Percentiles rank a stretch among this genome's conserved stretches.
phyloP scores from a whole-genome alignment of 1,140 invertebrate genomes.

The Drosophila repletoides region DNA sequence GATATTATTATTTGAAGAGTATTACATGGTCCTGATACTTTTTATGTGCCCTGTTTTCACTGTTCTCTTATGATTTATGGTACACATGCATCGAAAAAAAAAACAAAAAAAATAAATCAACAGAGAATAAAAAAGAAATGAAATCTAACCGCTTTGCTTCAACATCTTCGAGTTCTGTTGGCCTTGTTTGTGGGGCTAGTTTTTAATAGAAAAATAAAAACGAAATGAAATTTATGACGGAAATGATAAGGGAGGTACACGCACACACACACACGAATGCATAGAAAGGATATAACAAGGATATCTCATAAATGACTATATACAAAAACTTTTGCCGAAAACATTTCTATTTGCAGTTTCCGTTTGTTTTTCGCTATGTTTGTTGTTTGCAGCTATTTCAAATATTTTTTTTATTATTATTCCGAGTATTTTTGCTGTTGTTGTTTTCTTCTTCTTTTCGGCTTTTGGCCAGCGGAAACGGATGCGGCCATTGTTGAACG shows the following conservation, averaged over 20 bases:
- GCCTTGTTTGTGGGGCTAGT: slow-evolving; percentile 46
- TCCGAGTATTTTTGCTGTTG: slow-evolving; percentile 11
- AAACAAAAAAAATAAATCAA: slow-evolving; percentile 4
- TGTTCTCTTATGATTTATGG: slow-evolving; percentile 70
- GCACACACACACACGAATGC: slow-evolving; percentile 18
- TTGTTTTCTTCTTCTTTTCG: slow-evolving; percentile 15
- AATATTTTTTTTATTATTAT: slow-evolving; percentile 45
- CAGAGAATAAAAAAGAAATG: neutral
- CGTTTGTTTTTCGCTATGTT: slow-evolving; percentile 48
- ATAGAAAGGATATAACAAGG: slow-evolving; percentile 25
- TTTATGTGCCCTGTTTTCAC: slow-evolving; percentile 12
- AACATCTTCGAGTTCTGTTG: neutral
- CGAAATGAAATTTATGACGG: slow-evolving; percentile 80
- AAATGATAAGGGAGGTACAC: slow-evolving; percentile 68
- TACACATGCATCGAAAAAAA: slow-evolving; percentile 28
- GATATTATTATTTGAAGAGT: neutral
- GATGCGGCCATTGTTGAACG: slow-evolving; percentile 73
- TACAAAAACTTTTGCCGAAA: slow-evolving; percentile 58
- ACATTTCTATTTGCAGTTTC: slow-evolving; percentile 72
- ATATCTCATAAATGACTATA: slow-evolving; percentile 54
- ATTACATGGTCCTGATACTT: slow-evolving; percentile 7
- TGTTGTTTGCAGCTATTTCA: slow-evolving; percentile 58
- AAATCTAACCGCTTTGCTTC: slow-evolving; percentile 20
- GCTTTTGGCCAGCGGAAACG: slow-evolving; percentile 61
- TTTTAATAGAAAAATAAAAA: slow-evolving; percentile 79